Conservation (phyloP, 2,797 vertebrate species). For the Silurus lanzhouensis region DNA sequence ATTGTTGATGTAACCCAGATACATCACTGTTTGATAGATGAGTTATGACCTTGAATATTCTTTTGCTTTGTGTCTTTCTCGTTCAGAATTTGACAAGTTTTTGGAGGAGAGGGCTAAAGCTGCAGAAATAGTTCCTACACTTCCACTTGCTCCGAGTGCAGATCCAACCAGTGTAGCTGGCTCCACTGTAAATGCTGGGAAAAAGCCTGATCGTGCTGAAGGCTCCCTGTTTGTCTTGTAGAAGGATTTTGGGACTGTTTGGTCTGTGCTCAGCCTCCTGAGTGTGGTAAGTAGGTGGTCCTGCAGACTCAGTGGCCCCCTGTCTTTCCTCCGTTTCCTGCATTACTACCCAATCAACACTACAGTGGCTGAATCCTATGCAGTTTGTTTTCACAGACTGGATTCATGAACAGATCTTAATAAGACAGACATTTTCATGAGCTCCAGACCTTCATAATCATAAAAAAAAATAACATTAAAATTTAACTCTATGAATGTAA, state of each 20-base stretch:
- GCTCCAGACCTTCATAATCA: conserved; percentile 29
- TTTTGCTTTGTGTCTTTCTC: neutral
- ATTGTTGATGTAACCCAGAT: neutral
- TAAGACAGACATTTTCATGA: conserved; percentile 42
- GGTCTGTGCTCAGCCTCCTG: conserved; percentile 31
- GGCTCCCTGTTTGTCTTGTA: conserved; percentile 89
- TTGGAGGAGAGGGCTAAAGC: conserved; percentile 97
- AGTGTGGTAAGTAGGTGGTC: conserved; percentile 47
- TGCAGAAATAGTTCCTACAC: conserved; percentile 84
- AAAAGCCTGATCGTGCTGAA: conserved; percentile 85
- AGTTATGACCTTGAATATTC: neutral
- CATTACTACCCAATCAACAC: conserved; percentile 40
- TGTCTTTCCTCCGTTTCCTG: conserved; percentile 50
- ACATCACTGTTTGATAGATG: neutral
- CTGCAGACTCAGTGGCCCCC: conserved; percentile 39
- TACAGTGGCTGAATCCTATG: conserved; percentile 36
- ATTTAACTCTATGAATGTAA: conserved; percentile 4
- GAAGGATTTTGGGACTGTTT: conserved; percentile 38
- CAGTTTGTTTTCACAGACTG: conserved; percentile 35
- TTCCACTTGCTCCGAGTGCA: conserved; percentile 83
- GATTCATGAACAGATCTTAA: conserved; percentile 32
- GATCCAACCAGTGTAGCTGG: conserved; percentile 70
- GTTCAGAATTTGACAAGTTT: conserved; percentile 95
- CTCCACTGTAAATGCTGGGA: conserved; percentile 72
- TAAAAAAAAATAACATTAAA: conserved; percentile 6